Base-by-base conservation (phyloP, 2,888 invertebrate genomes). In the Pachymerium ferrugineum region DNA sequence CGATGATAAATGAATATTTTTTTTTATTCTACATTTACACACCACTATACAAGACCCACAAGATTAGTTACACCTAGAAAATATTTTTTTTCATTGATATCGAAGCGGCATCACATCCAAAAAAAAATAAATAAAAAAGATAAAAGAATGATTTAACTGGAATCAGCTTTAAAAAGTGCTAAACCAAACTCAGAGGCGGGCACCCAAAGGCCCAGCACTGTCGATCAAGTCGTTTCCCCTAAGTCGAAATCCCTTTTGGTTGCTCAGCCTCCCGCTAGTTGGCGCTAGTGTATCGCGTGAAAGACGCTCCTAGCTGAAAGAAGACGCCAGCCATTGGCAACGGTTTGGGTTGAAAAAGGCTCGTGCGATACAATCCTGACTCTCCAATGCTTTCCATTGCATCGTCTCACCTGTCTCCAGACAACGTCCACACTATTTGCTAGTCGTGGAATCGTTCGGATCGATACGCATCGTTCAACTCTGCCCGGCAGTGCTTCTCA, bases 281-380 rank as follows among this genome's bases (percentile, higher is more conserved):
- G 62, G 62, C 62, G 62, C 10, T 62, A 28, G 62, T 62, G 62
- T 62, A 62, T 62, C 62, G 62, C 62, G 62, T 62, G 25, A 62
- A 62, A 62, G 62, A 62, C 62, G 62, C n/a, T 10, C 25, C 62
- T 28, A 62, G 62, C 12, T n/a, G 25, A 62, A 28, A 62, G 62
- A 28, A 62, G 62, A 62, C 62, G 62, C 62, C 62, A 62, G 62
- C 62, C 62, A 62, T 62, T 62, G 62, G 62, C 62, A 62, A 62
- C 62, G 62, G 25, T n/a, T 25, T 28, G 28, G 25, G 28, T 14
- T 62, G 62, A 62, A 62, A 62, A 62, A 62, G 62, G 62, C 8
- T 38, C 28, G 62, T 62, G 25, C 28, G 25, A 62, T n/a, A 62
- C 62, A 62, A 62, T 4, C 28, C 25, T 25, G 12, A 14, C 12